Percentiles rank a stretch among this genome's conserved stretches.
These are phyloP conservation scores for Sinotaia quadrata DNA, from an alignment of 2,888 invertebrate species.

Conservation along the genomic window DNA sequence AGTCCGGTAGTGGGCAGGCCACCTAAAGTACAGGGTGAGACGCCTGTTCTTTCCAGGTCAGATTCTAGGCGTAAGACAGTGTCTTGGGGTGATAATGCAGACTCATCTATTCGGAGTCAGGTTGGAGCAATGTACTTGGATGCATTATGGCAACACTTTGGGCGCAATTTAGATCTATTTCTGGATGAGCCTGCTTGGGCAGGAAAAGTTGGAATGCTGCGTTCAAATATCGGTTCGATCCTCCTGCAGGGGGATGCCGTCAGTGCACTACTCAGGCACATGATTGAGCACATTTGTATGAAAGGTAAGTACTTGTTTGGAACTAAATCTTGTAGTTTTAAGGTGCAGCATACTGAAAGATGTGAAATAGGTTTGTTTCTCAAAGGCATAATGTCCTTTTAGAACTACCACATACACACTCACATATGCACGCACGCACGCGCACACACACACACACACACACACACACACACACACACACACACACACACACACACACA, in stretches of 20 bases:
- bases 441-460: not conserved
- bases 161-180: constrained; percentile 58
- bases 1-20: constrained; percentile 44
- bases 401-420: not conserved
- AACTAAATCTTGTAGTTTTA: not conserved
- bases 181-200: constrained; percentile 65
- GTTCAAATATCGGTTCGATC: constrained; percentile 61
- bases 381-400: not conserved
- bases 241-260: constrained; percentile 57
- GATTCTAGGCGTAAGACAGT: constrained; percentile 68
- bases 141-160: constrained; percentile 65
- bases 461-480: constrained; percentile 3
- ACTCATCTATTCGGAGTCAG: constrained; percentile 61
- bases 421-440: not conserved
- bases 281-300: constrained; percentile 67
- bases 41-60: constrained; percentile 57
- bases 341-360: not conserved
- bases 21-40: constrained; percentile 44
- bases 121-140: constrained; percentile 65
- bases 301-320: constrained; percentile 57
- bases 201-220: constrained; percentile 46
- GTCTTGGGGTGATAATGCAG: constrained; percentile 70
- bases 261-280: constrained; percentile 60
- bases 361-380: not conserved
- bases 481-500: constrained; percentile 14